phyloP scores from a whole-genome alignment of 2,888 invertebrate species.

The Flexamia atlantica region DNA sequence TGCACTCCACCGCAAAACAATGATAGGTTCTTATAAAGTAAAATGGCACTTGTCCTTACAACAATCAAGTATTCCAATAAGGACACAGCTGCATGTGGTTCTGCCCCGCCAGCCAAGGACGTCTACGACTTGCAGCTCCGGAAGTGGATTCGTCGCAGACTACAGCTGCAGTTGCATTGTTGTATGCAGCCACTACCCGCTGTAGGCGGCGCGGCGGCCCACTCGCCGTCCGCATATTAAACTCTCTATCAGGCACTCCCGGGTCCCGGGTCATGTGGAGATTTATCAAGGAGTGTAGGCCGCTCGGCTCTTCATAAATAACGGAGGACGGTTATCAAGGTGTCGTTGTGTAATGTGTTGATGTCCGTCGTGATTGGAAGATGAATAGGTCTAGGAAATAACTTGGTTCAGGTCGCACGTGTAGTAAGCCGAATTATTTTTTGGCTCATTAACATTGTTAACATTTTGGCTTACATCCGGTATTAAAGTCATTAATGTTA shows the following conservation, averaged over 20 bases:
- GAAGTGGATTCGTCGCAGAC: not conserved
- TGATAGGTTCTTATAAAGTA: too few relatives aligned
- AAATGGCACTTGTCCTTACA: too few relatives aligned
- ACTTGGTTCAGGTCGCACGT: too few relatives aligned
- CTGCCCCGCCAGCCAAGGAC: not conserved
- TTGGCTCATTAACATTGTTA: too few relatives aligned
- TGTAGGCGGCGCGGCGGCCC: not conserved
- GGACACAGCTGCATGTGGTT: too few relatives aligned
- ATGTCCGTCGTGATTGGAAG: too few relatives aligned
- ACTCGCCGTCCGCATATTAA: conserved; percentile 30
- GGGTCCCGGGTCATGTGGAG: not conserved
- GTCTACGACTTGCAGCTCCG: not conserved
- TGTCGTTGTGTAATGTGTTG: not conserved
- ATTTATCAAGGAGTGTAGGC: not conserved
- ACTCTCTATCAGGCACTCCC: not conserved
- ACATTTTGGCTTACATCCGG: too few relatives aligned
- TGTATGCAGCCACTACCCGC: not conserved
- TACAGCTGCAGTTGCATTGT: not conserved
- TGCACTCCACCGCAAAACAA: too few relatives aligned
- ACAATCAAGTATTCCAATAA: too few relatives aligned
- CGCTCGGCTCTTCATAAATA: conserved; percentile 8
- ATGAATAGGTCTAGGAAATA: too few relatives aligned
- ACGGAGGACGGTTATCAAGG: not conserved
- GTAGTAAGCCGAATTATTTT: too few relatives aligned
- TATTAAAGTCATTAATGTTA: too few relatives aligned